Evolutionary conservation across 2,113 vertebrate species (phyloP), one percentile per base, ranked within the genome.

Genomic region (Xiphorhynchus elegans): DNA sequence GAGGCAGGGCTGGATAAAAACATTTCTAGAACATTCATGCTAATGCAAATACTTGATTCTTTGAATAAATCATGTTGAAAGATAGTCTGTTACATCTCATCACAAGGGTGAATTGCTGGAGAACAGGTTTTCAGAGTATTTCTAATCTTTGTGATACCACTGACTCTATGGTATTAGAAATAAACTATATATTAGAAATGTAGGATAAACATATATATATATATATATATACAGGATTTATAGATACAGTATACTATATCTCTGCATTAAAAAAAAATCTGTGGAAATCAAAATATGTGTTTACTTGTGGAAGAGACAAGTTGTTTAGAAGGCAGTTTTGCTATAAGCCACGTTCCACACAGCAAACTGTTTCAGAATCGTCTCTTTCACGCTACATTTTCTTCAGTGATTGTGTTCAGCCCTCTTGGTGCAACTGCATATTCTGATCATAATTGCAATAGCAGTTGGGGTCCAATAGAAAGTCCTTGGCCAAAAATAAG

Each of bases 81-180:
- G 62, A 67, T 74, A 64, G 11, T 72, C 87, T 95, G 82, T 91
- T 72, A 90, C 31, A 74, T 93, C 44, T 88, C 72, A 90, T 92
- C 92, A 88, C 9, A 49, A 78, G 60, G 13, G 23, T 80, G 72
- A 93, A 86, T 84, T 86, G 52, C 82, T 84, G 29, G 44, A 95
- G 86, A 92, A 91, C 77, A 95, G 16, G 23, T 39, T 94, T 90
- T 90, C 80, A 86, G 70, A 73, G 25, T 52, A 88, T 90, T 90
- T 91, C 24, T 92, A 78, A 79, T 88, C 47, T 92, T 90, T 31
- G 46, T 37, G 79, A 64, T 90, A 78, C 19, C 39, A 90, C 86
- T 83, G 44, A 11, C 52, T 72, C 10, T 39, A 46, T 20, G 18
- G 19, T 46, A 46, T 46, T 46, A 46, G 18, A 46, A 46, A 46